Evolutionary conservation across 2,888 invertebrate species (phyloP).

Genomic region (Eristalis arbustorum): DNA sequence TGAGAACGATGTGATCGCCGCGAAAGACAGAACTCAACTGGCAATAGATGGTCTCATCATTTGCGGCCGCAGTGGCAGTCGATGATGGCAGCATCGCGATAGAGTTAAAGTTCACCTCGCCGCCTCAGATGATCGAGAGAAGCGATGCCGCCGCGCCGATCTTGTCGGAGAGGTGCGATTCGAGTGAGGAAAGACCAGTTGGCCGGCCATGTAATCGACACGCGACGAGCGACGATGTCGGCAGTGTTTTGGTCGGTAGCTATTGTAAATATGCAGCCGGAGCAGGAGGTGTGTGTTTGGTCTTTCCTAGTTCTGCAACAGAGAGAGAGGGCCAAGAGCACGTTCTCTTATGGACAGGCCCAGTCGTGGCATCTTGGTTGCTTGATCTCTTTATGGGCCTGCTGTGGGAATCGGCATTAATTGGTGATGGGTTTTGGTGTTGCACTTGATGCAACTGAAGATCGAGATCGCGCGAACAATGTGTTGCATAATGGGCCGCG

Average conservation of each 20-base stretch:
- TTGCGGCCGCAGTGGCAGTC: neutral
- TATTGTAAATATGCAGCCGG: neutral
- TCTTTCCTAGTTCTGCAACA: conserved; percentile 16
- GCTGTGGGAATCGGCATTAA: conserved; percentile 64
- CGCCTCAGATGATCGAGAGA: conserved; percentile 12
- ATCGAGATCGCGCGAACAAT: conserved; percentile 56
- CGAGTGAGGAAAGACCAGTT: neutral
- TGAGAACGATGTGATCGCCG: conserved; percentile 59
- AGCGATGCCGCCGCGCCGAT: neutral
- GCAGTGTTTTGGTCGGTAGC: neutral
- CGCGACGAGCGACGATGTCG: conserved; percentile 33
- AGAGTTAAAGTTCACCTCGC: conserved; percentile 38
- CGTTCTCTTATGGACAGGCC: conserved; percentile 53
- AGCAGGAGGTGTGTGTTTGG: neutral
- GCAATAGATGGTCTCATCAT: conserved; percentile 48
- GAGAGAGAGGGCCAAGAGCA: conserved; percentile 4
- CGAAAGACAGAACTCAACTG: conserved; percentile 64
- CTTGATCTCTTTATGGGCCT: conserved; percentile 50
- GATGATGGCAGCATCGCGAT: neutral
- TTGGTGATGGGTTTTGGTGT: conserved; percentile 40
- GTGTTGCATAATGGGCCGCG: conserved; percentile 57
- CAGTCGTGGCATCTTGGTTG: conserved; percentile 49
- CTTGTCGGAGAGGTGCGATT: conserved; percentile 18
- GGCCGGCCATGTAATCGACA: conserved; percentile 49
- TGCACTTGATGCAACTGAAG: conserved; percentile 54